Percentiles rank a stretch among this genome's conserved stretches.
Evolutionary conservation across 2,113 vertebrate species (phyloP).

Genomic region (Penelope pileata): DNA sequence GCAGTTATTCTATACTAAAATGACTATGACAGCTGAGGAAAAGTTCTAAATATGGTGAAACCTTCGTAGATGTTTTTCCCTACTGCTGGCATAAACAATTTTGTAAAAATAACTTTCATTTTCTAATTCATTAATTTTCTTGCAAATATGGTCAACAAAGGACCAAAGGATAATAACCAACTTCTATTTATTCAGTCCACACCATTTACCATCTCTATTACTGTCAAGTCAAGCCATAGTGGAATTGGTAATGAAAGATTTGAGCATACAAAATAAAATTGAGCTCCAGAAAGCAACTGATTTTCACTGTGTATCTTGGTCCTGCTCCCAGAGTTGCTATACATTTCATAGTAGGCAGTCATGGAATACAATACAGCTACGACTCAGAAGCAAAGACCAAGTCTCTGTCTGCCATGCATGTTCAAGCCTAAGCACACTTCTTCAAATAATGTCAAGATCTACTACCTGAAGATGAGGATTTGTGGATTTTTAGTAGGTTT

Average conservation of each 20-base stretch:
- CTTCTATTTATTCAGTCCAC: neutral
- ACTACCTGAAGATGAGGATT: neutral
- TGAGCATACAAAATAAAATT: neutral
- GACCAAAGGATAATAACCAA: neutral
- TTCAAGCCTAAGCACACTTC: neutral
- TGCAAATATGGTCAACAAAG: neutral
- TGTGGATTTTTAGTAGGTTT: neutral
- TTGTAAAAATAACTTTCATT: neutral
- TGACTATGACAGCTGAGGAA: neutral
- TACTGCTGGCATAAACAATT: neutral
- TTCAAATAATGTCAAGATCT: neutral
- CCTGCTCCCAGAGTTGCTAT: neutral
- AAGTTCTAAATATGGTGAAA: neutral
- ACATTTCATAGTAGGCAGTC: neutral
- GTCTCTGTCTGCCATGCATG: neutral
- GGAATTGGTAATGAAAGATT: neutral
- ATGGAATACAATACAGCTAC: neutral
- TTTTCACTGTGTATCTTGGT: neutral
- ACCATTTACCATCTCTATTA: neutral
- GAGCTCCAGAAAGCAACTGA: neutral
- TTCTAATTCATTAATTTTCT: neutral
- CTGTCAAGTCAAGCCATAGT: neutral
- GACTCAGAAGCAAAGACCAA: neutral
- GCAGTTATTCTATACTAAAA: neutral
- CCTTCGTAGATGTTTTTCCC: neutral